These are phyloP conservation scores for Canis aureus DNA, from an alignment of 2,113 vertebrate genomes.

Conservation along the genomic window DNA sequence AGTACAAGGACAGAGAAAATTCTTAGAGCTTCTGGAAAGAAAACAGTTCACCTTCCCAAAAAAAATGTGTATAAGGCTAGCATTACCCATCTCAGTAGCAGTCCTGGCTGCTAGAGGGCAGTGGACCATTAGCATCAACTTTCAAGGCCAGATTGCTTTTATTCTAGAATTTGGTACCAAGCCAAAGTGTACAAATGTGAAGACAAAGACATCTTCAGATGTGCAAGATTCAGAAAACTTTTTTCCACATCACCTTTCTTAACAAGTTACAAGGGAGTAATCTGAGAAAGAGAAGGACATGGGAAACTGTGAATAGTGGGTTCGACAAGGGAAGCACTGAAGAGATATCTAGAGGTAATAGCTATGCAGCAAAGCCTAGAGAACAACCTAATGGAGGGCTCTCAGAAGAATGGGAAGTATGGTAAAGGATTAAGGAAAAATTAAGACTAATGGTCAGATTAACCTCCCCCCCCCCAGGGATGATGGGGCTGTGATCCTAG, in stretches of 20 bases:
- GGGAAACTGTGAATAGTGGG: background rate
- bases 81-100: constrained; percentile 12
- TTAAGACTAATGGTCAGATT: constrained; percentile 13
- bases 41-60: constrained; percentile 21
- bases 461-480: background rate
- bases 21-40: constrained; percentile 19
- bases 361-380: background rate
- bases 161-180: constrained; percentile 58
- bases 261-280: constrained; percentile 16
- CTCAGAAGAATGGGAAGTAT: constrained; percentile 6
- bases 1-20: constrained; percentile 43
- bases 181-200: constrained; percentile 60
- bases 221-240: constrained; percentile 42
- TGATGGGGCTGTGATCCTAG: background rate
- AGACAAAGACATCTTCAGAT: constrained; percentile 58
- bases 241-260: constrained; percentile 43
- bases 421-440: constrained; percentile 24
- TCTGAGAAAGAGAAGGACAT: constrained; percentile 42
- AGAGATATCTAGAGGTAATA: background rate
- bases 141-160: constrained; percentile 63
- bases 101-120: constrained; percentile 8
- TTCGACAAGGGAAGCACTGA: constrained; percentile 16
- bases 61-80: background rate
- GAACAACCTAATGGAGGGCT: background rate
- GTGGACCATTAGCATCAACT: background rate